Base-by-base conservation (phyloP, 2,797 vertebrate species). In the Adrianichthys oophorus region DNA sequence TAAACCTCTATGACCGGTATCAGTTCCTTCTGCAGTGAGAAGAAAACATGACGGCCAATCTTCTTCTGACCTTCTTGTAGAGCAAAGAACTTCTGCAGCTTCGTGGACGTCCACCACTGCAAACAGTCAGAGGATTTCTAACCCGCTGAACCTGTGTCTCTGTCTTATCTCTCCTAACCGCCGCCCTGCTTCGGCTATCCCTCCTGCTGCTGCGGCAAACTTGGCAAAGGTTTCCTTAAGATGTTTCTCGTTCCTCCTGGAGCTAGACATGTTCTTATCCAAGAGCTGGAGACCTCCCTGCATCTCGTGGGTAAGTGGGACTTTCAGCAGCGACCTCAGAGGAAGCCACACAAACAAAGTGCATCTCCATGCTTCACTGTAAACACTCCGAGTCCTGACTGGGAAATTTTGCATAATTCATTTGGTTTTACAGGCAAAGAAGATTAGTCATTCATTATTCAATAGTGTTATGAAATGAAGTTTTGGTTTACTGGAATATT, bases 161-260 rank as follows among this genome's bases (percentile, higher is more conserved):
- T 89, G 88, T 94, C 47, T 95, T 84, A 65, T 92, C 92, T 93
- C 91, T 92, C 88, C 90, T 89, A 85, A 85, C 4, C 4, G 46
- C 37, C 16, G 16, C 16, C 43, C 57, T 58, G 23, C 58, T 85
- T 48, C 78, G 56, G 52, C 72, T 62, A 56, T 54, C 24, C 45
- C 37, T 47, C 57, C 72, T 66, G 21, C 65, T 79, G 46, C 37
- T 47, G 59, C 72, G 65, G 21, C 65, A 80, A 90, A 87, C 75
- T 90, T 91, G 90, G 87, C 88, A 93, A 94, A 99, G 98, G 96
- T 85, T 97, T 94, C 94, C 93, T 98, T 91, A 99, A 99, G 96
- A 98, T 99, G 97, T 98, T 99, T 95, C 94, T 94, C 85, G 92
- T 99, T 86, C 96, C 96, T 86, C 94, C 95, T 0, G 95, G 95